These are phyloP conservation scores for Gymnocheta viridis DNA, from an alignment of 2,888 invertebrate genomes.

Conservation along the genomic window DNA sequence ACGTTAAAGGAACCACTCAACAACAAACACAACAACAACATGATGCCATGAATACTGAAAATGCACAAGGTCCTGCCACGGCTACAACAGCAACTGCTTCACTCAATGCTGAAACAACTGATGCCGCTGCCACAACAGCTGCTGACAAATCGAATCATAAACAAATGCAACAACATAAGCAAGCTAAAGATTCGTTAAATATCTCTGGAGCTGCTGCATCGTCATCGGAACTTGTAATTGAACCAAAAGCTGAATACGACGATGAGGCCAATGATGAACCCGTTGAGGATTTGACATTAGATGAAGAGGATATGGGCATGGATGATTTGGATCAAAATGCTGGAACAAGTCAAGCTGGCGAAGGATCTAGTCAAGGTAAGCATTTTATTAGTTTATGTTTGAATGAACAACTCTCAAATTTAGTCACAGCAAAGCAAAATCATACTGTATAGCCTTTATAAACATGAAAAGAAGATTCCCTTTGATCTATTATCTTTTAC, in stretches of 20 bases:
- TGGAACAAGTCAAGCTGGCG: conserved; percentile 87
- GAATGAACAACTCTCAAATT: too few species aligned
- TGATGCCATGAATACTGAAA: conserved; percentile 81
- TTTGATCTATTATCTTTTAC: too few species aligned
- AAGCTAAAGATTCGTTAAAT: conserved; percentile 72
- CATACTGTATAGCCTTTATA: too few species aligned
- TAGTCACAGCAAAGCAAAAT: too few species aligned
- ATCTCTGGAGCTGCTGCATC: conserved; percentile 72
- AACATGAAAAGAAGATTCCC: too few species aligned
- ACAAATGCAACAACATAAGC: conserved; percentile 72
- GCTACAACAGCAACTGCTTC: conserved; percentile 62
- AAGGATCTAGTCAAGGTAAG: conserved; percentile 88
- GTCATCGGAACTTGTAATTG: conserved; percentile 82
- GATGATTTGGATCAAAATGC: conserved; percentile 85
- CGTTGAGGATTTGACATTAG: conserved; percentile 93
- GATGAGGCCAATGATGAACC: conserved; percentile 88
- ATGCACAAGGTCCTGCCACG: conserved; percentile 76
- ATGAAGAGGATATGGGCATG: conserved; percentile 88
- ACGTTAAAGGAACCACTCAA: conserved; percentile 78
- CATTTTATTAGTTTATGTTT: background rate
- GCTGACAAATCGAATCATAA: conserved; percentile 80
- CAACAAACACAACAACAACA: conserved; percentile 76
- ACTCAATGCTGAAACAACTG: conserved; percentile 52
- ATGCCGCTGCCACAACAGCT: conserved; percentile 62
- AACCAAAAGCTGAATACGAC: conserved; percentile 89